Conservation (phyloP, 2,113 vertebrate genomes). For the Labrus mixtus region DNA sequence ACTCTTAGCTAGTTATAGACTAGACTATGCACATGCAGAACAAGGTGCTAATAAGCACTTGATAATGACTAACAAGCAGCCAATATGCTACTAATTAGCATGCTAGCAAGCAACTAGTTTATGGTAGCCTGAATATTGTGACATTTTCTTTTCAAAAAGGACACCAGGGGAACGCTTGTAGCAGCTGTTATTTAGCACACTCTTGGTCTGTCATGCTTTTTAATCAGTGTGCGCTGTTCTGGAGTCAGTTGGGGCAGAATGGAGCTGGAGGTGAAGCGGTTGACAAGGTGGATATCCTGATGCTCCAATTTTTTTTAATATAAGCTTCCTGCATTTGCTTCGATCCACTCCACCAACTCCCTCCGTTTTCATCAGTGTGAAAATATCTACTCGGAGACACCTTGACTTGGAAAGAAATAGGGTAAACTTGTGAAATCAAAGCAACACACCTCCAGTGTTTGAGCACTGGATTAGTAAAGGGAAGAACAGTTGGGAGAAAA, state of each 20-base stretch:
- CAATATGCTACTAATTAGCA: too few species aligned
- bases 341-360: background rate
- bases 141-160: too few species aligned
- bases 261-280: background rate
- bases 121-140: too few species aligned
- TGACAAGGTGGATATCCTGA: background rate
- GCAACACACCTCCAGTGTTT: constrained; percentile 10
- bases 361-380: background rate
- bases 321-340: background rate
- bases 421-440: constrained; percentile 8
- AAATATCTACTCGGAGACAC: background rate
- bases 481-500: constrained; percentile 2
- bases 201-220: background rate
- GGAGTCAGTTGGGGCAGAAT: background rate
- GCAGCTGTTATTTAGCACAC: background rate
- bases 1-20: too few species aligned
- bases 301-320: background rate
- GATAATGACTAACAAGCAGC: too few species aligned
- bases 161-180: background rate
- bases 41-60: too few species aligned
- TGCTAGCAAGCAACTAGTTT: too few species aligned
- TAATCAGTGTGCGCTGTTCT: background rate
- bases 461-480: background rate
- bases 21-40: too few species aligned
- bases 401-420: background rate